Evolutionary conservation across 53 echinoderm and acorn worm species (phyloP).

Genomic region (Crossaster papposus): DNA sequence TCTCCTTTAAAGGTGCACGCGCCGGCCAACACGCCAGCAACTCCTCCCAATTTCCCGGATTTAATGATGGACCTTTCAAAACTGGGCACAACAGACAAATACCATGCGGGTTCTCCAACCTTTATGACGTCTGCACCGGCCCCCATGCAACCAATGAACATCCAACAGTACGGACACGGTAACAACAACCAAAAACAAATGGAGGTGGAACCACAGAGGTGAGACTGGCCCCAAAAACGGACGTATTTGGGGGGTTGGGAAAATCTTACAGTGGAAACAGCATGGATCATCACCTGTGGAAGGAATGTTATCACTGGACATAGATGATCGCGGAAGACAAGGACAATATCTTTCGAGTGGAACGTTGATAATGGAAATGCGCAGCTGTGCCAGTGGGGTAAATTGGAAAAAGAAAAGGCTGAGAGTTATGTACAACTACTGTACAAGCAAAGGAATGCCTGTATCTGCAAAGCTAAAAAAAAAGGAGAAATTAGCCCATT

Average conservation of each 20-base stretch:
- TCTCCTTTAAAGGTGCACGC: slow-evolving; percentile 78
- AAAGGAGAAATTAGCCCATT: too few species aligned
- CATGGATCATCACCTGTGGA: not conserved
- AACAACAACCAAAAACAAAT: slow-evolving; percentile 79
- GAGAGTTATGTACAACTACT: not conserved
- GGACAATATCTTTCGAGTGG: not conserved
- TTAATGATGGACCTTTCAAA: slow-evolving; percentile 93
- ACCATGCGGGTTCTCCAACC: slow-evolving; percentile 85
- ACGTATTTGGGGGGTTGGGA: slow-evolving; percentile 22
- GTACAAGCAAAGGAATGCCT: not conserved
- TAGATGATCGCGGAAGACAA: slow-evolving; percentile 7
- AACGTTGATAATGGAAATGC: slow-evolving; percentile 17
- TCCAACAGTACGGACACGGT: slow-evolving; percentile 53
- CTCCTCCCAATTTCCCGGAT: slow-evolving; percentile 99
- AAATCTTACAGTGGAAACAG: not conserved
- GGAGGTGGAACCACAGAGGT: slow-evolving; percentile 78
- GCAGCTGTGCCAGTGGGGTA: slow-evolving; percentile 43
- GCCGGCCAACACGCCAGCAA: slow-evolving; percentile 99
- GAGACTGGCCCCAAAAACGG: slow-evolving; percentile 53
- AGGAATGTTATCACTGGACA: not conserved
- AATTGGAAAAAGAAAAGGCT: not conserved
- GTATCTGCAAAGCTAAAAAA: not conserved
- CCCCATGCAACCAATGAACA: slow-evolving; percentile 57
- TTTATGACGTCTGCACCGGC: slow-evolving; percentile 78
- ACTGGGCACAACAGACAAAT: slow-evolving; percentile 83